Percentiles rank a stretch among this genome's conserved stretches.
Evolutionary conservation across 2,888 invertebrate species (phyloP).

Genomic region (Teinopalpus imperialis): DNA sequence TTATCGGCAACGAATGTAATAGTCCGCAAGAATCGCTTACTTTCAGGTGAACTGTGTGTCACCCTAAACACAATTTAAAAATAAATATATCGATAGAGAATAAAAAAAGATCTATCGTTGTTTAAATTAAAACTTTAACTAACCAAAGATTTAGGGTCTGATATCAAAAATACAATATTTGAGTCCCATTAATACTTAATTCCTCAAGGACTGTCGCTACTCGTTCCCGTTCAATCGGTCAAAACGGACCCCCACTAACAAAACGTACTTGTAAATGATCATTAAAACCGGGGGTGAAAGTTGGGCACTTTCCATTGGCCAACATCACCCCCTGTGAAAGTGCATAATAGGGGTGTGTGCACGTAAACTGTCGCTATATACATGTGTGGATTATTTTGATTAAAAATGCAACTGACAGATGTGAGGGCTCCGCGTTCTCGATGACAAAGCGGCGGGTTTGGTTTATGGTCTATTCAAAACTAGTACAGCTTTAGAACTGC

Average conservation of each 20-base stretch:
- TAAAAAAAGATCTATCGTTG: too few relatives aligned
- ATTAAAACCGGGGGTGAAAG: constrained; percentile 25
- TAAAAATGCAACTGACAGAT: neutral
- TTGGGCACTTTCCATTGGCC: constrained; percentile 25
- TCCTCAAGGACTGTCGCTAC: constrained; percentile 4
- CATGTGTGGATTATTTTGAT: constrained; percentile 9
- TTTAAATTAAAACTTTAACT: too few relatives aligned
- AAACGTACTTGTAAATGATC: constrained; percentile 15
- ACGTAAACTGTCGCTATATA: constrained; percentile 5
- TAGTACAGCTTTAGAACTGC: neutral
- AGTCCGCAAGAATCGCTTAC: too few relatives aligned
- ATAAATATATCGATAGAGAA: too few relatives aligned
- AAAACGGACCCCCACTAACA: constrained; percentile 2
- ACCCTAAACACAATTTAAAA: too few relatives aligned
- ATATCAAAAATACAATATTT: too few relatives aligned
- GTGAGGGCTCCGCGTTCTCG: neutral
- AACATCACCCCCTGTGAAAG: constrained; percentile 16
- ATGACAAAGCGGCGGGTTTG: constrained; percentile 1
- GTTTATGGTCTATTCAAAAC: constrained; percentile 1
- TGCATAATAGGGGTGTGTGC: constrained; percentile 5
- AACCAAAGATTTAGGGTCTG: too few relatives aligned
- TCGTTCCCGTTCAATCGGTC: neutral
- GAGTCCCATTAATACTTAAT: neutral
- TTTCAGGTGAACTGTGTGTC: too few relatives aligned
- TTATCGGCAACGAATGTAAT: too few relatives aligned